Evolutionary conservation across 2,888 invertebrate species (phyloP).

Genomic region (Argyra leucocephala): DNA sequence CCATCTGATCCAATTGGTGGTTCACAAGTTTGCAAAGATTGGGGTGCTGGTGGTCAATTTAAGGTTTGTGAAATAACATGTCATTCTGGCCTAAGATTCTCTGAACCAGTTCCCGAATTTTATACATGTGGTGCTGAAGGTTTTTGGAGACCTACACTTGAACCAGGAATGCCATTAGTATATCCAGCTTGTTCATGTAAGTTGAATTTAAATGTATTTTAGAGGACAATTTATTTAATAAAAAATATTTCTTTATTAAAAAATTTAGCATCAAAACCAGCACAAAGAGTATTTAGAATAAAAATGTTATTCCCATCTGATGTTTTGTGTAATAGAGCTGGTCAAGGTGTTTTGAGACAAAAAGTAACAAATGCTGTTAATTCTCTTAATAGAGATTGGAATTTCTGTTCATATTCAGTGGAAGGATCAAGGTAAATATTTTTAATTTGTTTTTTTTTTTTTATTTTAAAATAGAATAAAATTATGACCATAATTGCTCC

Average conservation of each 20-base stretch:
- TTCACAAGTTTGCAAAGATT: slow-evolving; percentile 82
- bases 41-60: slow-evolving; percentile 93
- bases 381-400: slow-evolving; percentile 88
- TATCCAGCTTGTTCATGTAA: slow-evolving; percentile 87
- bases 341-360: slow-evolving; percentile 82
- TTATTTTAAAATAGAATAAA: too few species aligned
- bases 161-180: slow-evolving; percentile 69
- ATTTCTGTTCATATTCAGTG: slow-evolving; percentile 85
- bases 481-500: background rate
- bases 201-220: slow-evolving; percentile 27
- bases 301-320: slow-evolving; percentile 92
- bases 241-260: background rate
- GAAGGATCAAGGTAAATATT: slow-evolving; percentile 53
- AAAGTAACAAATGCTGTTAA: slow-evolving; percentile 83
- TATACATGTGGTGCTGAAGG: slow-evolving; percentile 98
- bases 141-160: slow-evolving; percentile 84
- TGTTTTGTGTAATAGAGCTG: slow-evolving; percentile 92
- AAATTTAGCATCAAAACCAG: slow-evolving; percentile 66
- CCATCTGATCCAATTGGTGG: slow-evolving; percentile 85
- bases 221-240: too few species aligned
- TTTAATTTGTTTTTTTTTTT: background rate
- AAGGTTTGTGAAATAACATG: slow-evolving; percentile 90
- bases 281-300: slow-evolving; percentile 89
- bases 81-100: slow-evolving; percentile 77
- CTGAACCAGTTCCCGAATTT: slow-evolving; percentile 88